Conservation (phyloP, 2,888 invertebrate species). For the Nymphalis urticae region DNA sequence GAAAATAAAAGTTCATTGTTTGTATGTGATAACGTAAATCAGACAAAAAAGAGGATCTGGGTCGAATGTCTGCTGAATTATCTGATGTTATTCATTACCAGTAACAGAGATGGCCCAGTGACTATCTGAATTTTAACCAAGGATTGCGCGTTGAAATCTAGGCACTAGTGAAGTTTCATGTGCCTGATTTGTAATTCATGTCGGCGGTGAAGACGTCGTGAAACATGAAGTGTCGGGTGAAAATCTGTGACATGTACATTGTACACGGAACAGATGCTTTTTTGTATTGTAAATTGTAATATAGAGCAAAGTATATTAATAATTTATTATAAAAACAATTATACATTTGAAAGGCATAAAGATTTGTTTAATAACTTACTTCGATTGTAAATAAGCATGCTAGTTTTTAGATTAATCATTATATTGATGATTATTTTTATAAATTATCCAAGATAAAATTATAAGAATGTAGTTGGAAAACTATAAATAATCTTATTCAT, state of each 20-base stretch:
- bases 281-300: too few species aligned
- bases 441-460: conserved; percentile 8
- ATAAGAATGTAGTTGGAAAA: conserved; percentile 15
- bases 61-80: conserved; percentile 49
- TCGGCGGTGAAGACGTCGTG: too few species aligned
- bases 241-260: too few species aligned
- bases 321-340: too few species aligned
- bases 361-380: not conserved
- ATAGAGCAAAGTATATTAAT: too few species aligned
- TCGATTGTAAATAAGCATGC: not conserved
- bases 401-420: not conserved
- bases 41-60: conserved; percentile 57
- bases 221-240: too few species aligned
- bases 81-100: conserved; percentile 39
- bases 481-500: conserved; percentile 42
- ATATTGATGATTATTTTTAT: conserved; percentile 12
- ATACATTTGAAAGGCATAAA: not conserved
- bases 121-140: too few species aligned
- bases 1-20: conserved; percentile 46
- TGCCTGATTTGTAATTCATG: too few species aligned
- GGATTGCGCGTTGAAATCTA: too few species aligned
- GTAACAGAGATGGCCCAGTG: conserved; percentile 7
- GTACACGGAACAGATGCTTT: too few species aligned
- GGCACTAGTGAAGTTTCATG: too few species aligned
- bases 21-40: conserved; percentile 49